Evolutionary conservation across 2,888 invertebrate genomes (phyloP), one percentile per base, ranked within the genome.

Genomic region (Cheiracanthium punctorium): DNA sequence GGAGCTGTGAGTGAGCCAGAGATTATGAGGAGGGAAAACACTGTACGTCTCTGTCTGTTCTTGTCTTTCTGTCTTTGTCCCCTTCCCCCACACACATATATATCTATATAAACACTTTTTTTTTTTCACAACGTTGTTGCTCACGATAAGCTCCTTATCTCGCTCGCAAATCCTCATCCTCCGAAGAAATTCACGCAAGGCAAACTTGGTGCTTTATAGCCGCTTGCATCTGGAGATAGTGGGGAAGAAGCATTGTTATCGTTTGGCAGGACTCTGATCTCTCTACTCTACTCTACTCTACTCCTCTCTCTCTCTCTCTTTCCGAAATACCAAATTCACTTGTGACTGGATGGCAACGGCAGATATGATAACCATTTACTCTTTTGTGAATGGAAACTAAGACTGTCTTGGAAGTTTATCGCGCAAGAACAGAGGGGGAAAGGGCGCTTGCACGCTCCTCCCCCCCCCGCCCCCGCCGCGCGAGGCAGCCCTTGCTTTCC

Each of bases 321-420:
- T 48, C 12, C 48, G 8, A 48, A 48, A 48, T n/a, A 48, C 48
- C 48, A 48, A 48, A n/a, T 48, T 48, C 48, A 48, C n/a, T 48
- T 48, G 48, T 48, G 48, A 48, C 48, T 10, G 48, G 48, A 48
- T 48, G 48, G 48, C 48, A 48, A 48, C 48, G 17, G 48, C 48
- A 48, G 48, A 48, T 48, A 48, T 48, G 48, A 48, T 48, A 48
- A 48, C n/a, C 48, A 48, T 48, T 48, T 48, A 48, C 48, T 48
- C 48, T 48, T 48, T 48, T 48, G 48, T 48, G 48, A 48, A 48
- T 48, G 48, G 48, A 48, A 48, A 48, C 48, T 48, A 48, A 48
- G 48, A 48, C 48, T 48, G 48, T 17, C n/a, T n/a, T n/a, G 48
- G 12, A 48, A 48, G 8, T 48, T 48, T 48, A 48, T 48, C 48